phyloP scores from a whole-genome alignment of 2,888 invertebrate genomes.

The Maniola hyperantus region DNA sequence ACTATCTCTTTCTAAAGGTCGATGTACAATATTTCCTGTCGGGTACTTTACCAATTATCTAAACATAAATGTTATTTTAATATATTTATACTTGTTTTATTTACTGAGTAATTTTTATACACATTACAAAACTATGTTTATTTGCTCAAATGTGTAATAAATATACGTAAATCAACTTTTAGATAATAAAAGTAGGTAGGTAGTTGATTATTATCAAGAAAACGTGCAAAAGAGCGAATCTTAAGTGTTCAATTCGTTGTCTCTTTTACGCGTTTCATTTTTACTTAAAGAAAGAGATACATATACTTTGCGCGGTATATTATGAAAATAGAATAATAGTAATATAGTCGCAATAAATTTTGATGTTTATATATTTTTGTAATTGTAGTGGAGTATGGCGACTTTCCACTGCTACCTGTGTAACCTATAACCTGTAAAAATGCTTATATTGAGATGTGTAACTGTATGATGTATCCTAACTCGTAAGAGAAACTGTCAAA shows the following conservation, averaged over 20 bases:
- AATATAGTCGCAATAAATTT: not conserved
- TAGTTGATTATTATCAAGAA: no score
- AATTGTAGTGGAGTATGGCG: conserved; percentile 7
- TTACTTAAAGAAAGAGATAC: not conserved
- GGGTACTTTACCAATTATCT: no score
- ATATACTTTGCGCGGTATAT: conserved; percentile 17
- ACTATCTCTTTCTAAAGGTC: no score
- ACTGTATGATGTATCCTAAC: no score
- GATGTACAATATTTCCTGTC: no score
- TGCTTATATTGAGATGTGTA: no score
- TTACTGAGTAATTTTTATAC: not conserved
- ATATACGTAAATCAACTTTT: conserved; percentile 3
- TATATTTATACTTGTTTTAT: no score
- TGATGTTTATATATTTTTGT: conserved; percentile 27
- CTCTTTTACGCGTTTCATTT: not conserved
- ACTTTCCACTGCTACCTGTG: not conserved
- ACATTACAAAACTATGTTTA: not conserved
- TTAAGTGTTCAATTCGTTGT: not conserved
- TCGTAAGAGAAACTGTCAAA: no score
- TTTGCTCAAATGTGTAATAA: conserved; percentile 13
- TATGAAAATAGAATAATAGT: conserved; percentile 8
- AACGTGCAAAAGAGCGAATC: not conserved
- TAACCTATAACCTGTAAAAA: no score
- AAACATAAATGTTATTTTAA: no score
- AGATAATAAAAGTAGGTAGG: not conserved